A percentile compares a stretch with the other conserved stretches of the same genome.
These are phyloP conservation scores for Thryonomys swinderianus DNA, from an alignment of 2,113 vertebrate species.

Conservation along the genomic window DNA sequence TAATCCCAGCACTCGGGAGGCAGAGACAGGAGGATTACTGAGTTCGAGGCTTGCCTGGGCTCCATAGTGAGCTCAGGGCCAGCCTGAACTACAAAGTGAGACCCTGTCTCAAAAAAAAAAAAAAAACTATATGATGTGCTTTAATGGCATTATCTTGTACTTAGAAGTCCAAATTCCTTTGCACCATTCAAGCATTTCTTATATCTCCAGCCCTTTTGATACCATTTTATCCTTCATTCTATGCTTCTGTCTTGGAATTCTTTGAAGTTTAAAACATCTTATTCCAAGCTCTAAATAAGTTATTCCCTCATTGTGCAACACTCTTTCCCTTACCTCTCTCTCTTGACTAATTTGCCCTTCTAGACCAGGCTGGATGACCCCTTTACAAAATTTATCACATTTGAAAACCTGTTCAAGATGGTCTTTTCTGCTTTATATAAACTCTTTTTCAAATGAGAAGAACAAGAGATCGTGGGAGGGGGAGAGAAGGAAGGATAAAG, in stretches of 20 bases:
- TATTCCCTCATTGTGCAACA: background rate
- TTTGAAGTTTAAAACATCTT: constrained; percentile 42
- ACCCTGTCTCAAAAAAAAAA: no score
- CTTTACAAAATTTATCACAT: constrained; percentile 5
- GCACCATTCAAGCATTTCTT: constrained; percentile 6
- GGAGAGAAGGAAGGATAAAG: background rate
- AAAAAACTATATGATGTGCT: constrained; percentile 37
- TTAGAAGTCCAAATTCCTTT: constrained; percentile 41
- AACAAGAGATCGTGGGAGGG: background rate
- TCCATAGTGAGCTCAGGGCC: no score
- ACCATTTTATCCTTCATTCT: constrained; percentile 10
- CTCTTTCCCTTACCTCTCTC: background rate
- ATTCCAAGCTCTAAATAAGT: background rate
- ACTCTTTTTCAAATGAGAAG: background rate
- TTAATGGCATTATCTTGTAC: background rate
- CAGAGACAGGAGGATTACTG: no score
- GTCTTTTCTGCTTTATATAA: background rate
- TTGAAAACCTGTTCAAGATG: background rate
- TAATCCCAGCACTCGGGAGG: no score
- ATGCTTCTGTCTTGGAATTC: constrained; percentile 21
- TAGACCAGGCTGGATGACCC: background rate
- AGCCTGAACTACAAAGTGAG: no score
- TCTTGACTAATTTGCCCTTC: constrained; percentile 37
- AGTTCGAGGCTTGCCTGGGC: no score
- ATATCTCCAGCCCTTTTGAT: background rate